phyloP scores from a whole-genome alignment of 1,140 invertebrate genomes.

The Panagrolaimus sp. region DNA sequence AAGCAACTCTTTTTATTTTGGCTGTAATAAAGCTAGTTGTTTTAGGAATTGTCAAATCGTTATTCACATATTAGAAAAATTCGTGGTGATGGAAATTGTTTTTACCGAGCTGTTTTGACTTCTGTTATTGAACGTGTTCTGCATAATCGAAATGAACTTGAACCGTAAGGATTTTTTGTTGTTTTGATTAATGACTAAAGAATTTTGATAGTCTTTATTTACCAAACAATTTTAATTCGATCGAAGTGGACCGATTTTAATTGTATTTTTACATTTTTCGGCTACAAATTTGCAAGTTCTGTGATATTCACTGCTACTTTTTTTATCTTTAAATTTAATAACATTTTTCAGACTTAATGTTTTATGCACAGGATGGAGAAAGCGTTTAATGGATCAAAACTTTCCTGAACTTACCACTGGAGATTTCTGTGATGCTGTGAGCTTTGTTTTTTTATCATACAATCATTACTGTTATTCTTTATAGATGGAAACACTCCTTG shows the following conservation, averaged over 20 bases:
- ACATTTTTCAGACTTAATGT: slow-evolving; percentile 30
- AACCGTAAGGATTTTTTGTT: slow-evolving; percentile 24
- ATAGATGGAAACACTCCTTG: slow-evolving; percentile 42
- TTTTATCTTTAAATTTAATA: no score
- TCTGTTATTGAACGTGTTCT: slow-evolving; percentile 40
- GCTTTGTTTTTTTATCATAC: slow-evolving; percentile 10
- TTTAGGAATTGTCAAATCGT: slow-evolving; percentile 35
- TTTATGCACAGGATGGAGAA: slow-evolving; percentile 38
- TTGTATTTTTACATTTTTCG: neutral
- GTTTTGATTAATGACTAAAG: no score
- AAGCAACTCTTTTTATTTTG: neutral
- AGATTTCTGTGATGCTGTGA: slow-evolving; percentile 49
- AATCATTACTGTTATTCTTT: slow-evolving; percentile 19
- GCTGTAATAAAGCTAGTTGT: no score
- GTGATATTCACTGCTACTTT: no score
- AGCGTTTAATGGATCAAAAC: slow-evolving; percentile 31
- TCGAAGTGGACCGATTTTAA: no score
- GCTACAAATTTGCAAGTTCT: no score
- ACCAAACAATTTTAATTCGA: no score
- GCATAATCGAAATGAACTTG: slow-evolving; percentile 31
- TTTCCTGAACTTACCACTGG: slow-evolving; percentile 52
- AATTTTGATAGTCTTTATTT: no score
- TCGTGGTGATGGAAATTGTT: slow-evolving; percentile 51
- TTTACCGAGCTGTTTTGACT: slow-evolving; percentile 46
- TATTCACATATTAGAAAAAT: slow-evolving; percentile 46